These are phyloP conservation scores for Potorous gilbertii DNA, from an alignment of 2,797 vertebrate species.

Conservation along the genomic window DNA sequence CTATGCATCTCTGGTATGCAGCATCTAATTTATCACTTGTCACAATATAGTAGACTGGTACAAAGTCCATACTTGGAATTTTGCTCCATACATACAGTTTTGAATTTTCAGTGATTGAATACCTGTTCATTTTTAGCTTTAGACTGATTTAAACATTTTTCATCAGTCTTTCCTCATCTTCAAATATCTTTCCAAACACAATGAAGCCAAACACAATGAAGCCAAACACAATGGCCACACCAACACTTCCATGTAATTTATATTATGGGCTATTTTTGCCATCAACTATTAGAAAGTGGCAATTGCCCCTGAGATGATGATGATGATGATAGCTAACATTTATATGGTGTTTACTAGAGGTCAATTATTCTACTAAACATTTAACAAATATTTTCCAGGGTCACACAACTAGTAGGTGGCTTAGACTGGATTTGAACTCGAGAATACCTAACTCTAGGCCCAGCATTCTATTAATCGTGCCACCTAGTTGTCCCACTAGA, in stretches of 20 bases:
- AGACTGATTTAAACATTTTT: not conserved
- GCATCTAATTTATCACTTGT: not conserved
- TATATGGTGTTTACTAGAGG: not conserved
- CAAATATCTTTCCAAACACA: not conserved
- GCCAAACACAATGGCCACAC: not conserved
- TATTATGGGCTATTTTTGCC: not conserved
- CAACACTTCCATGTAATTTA: not conserved
- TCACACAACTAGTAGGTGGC: not conserved
- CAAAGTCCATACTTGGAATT: not conserved
- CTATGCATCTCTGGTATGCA: not conserved
- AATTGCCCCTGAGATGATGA: not conserved
- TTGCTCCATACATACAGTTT: not conserved
- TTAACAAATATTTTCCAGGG: not conserved
- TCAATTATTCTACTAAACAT: too few species aligned
- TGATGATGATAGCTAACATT: not conserved
- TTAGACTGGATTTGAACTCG: not conserved
- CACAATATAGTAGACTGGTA: not conserved
- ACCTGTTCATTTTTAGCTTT: not conserved
- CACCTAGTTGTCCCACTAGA: not conserved
- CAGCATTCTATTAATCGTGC: not conserved
- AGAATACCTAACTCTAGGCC: not conserved
- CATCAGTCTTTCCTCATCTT: not conserved
- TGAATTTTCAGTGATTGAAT: not conserved
- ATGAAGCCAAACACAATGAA: not conserved
- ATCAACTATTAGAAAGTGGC: not conserved